Evolutionary conservation across 2,113 vertebrate species (phyloP), one percentile per base, ranked within the genome.

Genomic region (Riparia riparia): DNA sequence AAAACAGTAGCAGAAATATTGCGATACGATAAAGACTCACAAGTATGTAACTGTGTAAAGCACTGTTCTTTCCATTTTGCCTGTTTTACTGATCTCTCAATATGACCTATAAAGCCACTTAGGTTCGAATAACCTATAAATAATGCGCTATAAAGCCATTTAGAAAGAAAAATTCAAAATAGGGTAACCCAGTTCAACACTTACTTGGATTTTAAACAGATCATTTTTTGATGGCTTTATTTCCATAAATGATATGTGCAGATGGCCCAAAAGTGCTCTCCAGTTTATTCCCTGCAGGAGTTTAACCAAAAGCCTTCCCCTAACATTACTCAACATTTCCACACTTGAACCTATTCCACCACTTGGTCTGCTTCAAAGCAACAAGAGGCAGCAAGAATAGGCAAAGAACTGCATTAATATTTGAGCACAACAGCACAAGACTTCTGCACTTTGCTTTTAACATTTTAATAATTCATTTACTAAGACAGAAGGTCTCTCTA

Each of bases 381-480:
- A 72, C 1, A 3, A 69, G 22, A 82, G 12, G 42, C 37, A 93
- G 71, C 45, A 93, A 88, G 64, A 95, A 56, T 2, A 12, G 42
- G 58, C 50, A 91, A 65, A 87, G 79, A 69, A 86, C 58, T 84
- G 47, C 93, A 95, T 97, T 89, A 96, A 94, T 95, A 93, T 94
- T 94, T 95, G 90, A 96, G 90, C 26, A 96, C 56, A 90, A 80
- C 8, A 73, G 78, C 42, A 39, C 21, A 92, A 94, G 29, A 92
- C 32, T 96, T 80, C 71, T 94, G 68, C 44, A 42, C 71, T 41
- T 13, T 73, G 90, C 90, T 95, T 95, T 96, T 94, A 96, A 81
- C 60, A 71, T 77, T 94, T 96, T 63, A 97, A 95, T 94, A 96
- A 96, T 97, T 95, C 12, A 96, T 95, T 78, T 90, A 39, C 78